phyloP scores from a whole-genome alignment of 2,113 vertebrate species.

The Mus musculus region GRCm39 chr5:77553001-77553500 shows the following conservation, averaged over 20 bases:
- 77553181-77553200: not conserved
- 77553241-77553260: not conserved
- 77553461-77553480: not conserved
- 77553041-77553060: not conserved
- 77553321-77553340: conserved; percentile 22
- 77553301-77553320: conserved; percentile 39
- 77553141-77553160: not conserved
- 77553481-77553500: not conserved
- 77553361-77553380: not conserved
- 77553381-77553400: not conserved
- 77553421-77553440: not conserved
- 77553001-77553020: not conserved
- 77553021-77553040: not conserved
- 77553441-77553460: not conserved
- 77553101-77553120: not conserved
- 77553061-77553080: not conserved
- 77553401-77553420: not conserved
- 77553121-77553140: not conserved
- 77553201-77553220: not conserved
- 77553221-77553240: not conserved
- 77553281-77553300: not conserved
- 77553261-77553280: not conserved
- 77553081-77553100: not conserved
- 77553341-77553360: not conserved
- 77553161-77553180: not conserved